Conservation (phyloP, 1,140 invertebrate genomes). For the Babylonia areolata region DNA sequence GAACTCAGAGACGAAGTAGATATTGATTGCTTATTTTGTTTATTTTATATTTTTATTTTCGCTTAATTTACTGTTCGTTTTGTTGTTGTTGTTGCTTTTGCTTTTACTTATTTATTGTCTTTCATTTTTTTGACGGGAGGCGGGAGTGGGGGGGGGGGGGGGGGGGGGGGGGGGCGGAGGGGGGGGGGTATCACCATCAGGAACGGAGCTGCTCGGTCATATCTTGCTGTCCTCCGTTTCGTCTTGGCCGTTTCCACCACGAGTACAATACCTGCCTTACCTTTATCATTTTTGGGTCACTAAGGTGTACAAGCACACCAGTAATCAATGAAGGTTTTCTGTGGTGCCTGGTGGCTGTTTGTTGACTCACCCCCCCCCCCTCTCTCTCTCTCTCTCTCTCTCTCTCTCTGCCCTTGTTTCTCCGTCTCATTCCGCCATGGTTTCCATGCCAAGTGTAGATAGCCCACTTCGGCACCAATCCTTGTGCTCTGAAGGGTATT, state of each 20-base stretch:
- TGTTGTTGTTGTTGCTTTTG: too few relatives aligned
- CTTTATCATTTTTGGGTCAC: not conserved
- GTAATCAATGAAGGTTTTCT: not conserved
- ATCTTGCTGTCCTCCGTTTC: too few relatives aligned
- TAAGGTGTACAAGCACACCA: slow-evolving; percentile 1
- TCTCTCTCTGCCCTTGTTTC: not conserved
- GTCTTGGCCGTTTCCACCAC: not conserved
- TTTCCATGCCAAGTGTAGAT: not conserved
- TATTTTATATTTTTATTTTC: too few relatives aligned
- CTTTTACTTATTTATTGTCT: too few relatives aligned
- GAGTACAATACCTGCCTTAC: not conserved
- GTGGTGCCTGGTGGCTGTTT: not conserved
- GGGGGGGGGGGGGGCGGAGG: too few relatives aligned
- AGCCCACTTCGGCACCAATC: not conserved
- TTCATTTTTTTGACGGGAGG: too few relatives aligned
- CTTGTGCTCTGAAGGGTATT: not conserved
- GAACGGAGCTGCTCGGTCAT: too few relatives aligned
- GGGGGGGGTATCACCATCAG: too few relatives aligned
- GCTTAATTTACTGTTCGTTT: too few relatives aligned
- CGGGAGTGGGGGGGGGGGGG: too few relatives aligned
- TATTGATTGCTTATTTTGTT: too few relatives aligned
- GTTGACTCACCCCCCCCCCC: not conserved
- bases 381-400: not conserved
- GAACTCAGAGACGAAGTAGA: too few relatives aligned
- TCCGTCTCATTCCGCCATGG: not conserved